A percentile compares a stretch with the other conserved stretches of the same genome.
Evolutionary conservation across 2,888 invertebrate genomes (phyloP).

Genomic region (Zaprionus bogoriensis): DNA sequence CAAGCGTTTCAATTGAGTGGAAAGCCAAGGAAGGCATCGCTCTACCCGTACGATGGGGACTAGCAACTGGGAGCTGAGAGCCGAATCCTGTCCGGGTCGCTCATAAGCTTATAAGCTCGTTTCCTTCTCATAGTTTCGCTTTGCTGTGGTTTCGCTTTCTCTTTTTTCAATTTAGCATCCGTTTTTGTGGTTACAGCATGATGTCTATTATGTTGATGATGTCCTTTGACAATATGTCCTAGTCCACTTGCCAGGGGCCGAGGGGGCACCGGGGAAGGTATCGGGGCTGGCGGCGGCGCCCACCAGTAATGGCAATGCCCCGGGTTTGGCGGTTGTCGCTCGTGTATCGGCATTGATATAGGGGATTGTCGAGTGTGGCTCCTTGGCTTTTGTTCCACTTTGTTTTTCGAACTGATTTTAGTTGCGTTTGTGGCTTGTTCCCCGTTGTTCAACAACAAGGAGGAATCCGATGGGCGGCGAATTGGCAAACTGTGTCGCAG

Average conservation of each 20-base stretch:
- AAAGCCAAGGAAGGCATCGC: slow-evolving; percentile 53
- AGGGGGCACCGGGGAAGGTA: background rate
- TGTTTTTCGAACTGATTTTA: background rate
- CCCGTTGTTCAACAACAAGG: background rate
- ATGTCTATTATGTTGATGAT: slow-evolving; percentile 71
- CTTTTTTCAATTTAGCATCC: slow-evolving; percentile 61
- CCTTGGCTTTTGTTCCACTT: background rate
- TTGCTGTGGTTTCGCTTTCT: slow-evolving; percentile 27
- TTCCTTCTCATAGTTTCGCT: slow-evolving; percentile 51
- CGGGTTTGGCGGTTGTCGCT: slow-evolving; percentile 50
- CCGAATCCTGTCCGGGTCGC: slow-evolving; percentile 19
- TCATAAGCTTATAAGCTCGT: slow-evolving; percentile 68
- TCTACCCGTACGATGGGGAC: background rate
- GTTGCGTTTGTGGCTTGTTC: background rate
- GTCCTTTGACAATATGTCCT: slow-evolving; percentile 66
- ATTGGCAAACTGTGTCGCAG: background rate
- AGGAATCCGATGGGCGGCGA: background rate
- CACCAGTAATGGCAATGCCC: slow-evolving; percentile 30
- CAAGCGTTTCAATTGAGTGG: slow-evolving; percentile 74
- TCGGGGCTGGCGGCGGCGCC: background rate
- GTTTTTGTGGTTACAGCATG: slow-evolving; percentile 64
- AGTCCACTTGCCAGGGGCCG: slow-evolving; percentile 7
- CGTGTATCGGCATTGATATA: slow-evolving; percentile 34
- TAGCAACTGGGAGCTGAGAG: too few species aligned
- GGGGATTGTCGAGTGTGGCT: slow-evolving; percentile 17